Base-by-base conservation (phyloP, 2,113 vertebrate genomes). In the Coryphaenoides rupestris region DNA sequence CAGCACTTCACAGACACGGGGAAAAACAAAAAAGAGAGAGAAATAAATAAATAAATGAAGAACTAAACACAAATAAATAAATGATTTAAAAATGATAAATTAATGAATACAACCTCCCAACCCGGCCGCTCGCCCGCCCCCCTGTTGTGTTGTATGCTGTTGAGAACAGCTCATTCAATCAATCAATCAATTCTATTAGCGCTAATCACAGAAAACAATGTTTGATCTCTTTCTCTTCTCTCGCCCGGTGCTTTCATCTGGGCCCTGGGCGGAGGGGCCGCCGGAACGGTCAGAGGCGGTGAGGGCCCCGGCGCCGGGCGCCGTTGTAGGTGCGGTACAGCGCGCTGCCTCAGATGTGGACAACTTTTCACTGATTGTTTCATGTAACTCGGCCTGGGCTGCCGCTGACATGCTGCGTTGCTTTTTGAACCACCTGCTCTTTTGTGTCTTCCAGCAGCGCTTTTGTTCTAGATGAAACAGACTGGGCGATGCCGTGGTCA, bases 391-490 rank as follows among this genome's bases (percentile, higher is more conserved):
- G 75, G 74, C 79, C 82, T 81, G 72, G 59, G 69, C 79, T 83
- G 83, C 79, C 82, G 83, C 76, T 80, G 75, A 82, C 17, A 15
- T 74, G 75, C 84, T 70, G 76, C 69, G 57, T 80, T 63, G 87
- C 85, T 84, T 91, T n/a, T 89, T 91, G 87, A 90, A 91, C 47
- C 47, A 33, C 86, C 80, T 70, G 69, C 81, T 75, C 87, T 87
- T 85, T 86, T 84, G 81, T 88, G 83, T 84, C 73, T 74, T 87
- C 80, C 81, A 76, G 80, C 79, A 47, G 75, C 74, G 83, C 89
- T 89, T 91, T 90, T 91, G 90, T 91, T 89, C 76, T 88, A 89
- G 85, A 90, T 91, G 75, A 91, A 91, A 91, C 89, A 89, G 88
- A 91, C 89, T 49, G 47, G 3, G 15, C 14, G 90, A 88, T 90